These are phyloP conservation scores for Trachythela sp. DNA, from an alignment of 64 coral and sea anemone species.

Conservation along the genomic window DNA sequence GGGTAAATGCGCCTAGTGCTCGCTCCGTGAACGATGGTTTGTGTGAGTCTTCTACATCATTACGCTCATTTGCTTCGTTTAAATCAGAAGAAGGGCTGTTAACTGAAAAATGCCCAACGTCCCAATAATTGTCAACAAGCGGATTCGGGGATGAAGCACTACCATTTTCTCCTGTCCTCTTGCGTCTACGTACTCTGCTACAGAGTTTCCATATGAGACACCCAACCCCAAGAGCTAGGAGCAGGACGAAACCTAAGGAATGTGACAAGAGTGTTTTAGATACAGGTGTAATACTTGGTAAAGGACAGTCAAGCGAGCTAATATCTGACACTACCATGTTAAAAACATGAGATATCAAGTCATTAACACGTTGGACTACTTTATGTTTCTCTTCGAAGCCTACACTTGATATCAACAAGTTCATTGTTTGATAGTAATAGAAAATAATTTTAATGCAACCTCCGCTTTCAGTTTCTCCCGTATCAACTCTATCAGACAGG, in stretches of 20 bases:
- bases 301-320: background rate
- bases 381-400: background rate
- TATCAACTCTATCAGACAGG: background rate
- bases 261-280: background rate
- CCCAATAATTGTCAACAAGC: background rate
- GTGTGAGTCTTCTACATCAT: background rate
- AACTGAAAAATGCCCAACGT: background rate
- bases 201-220: background rate
- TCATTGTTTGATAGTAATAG: background rate
- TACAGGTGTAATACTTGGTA: background rate
- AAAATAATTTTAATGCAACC: conserved; percentile 2
- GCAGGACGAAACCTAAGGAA: background rate
- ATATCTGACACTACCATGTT: background rate
- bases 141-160: background rate
- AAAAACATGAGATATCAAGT: background rate
- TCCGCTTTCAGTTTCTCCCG: background rate
- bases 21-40: background rate
- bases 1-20: background rate
- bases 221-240: background rate
- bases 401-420: background rate
- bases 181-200: no score
- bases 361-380: background rate
- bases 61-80: no score
- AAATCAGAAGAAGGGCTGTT: background rate
- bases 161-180: background rate